Evolutionary conservation across 2,113 vertebrate species (phyloP), one percentile per base, ranked within the genome.

Genomic region (Rhipidura dahli): DNA sequence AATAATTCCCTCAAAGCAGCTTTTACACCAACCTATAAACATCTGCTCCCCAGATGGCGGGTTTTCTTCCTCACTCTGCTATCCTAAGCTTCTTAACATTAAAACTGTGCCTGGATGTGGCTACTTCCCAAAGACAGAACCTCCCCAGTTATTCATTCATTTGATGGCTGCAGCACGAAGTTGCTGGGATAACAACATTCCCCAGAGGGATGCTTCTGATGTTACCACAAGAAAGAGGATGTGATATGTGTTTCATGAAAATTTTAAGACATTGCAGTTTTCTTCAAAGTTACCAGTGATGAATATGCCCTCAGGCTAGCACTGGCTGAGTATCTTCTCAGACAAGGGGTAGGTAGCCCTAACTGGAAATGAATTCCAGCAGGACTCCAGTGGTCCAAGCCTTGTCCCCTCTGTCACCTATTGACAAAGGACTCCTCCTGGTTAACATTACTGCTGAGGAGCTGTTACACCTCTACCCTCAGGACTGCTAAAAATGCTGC

Each of bases 11-110:
- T 76, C 68, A 73, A 90, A 95, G 90, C 93, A 94, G 95, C 69
- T 97, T 97, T 94, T 77, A 50, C 76, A 76, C 35, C 53, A 87
- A 80, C 42, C 44, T 83, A 65, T 88, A 88, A 96, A 91, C 96
- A 97, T 95, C 97, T 96, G 96, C 72, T 96, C 49, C 47, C 89
- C 95, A 97, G 94, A 97, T 94, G 96, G 95, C 40, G 35, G 60
- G 8, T 91, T 75, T 56, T 60, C 75, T 73, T 83, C 84, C 60
- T 93, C 50, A 24, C 87, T 94, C 92, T 59, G 69, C 75, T 49
- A 33, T 31, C 75, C 54, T 91, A 95, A 96, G 94, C 94, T 64
- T 64, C 91, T 96, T 93, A 94, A 73, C 70, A 57, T 53, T 23
- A 63, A 85, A 91, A 87, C 33, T 54, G 70, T 51, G 66, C 60